Base-by-base conservation (phyloP, 2,113 vertebrate species). In the Scalopus aquaticus region DNA sequence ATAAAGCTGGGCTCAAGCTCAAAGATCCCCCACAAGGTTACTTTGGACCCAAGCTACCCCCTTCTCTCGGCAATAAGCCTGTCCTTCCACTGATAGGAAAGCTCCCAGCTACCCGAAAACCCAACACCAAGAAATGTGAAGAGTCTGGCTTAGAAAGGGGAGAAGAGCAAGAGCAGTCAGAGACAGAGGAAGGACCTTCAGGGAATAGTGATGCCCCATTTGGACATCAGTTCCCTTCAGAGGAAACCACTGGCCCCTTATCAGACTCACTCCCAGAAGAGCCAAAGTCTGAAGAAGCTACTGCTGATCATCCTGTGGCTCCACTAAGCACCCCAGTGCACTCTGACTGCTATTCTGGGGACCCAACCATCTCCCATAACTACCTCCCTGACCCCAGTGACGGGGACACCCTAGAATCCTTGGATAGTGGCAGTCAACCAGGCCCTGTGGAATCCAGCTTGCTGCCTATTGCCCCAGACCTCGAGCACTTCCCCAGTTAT, bases 1-100 rank as follows among this genome's bases (percentile, higher is more conserved):
- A 89, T 95, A 99, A 99, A 96, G 97, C 98, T 44, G 99, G 99
- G 28, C 97, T 98, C 86, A 99, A 99, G 95, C 99, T 99, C 92
- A 99, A 99, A 94, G 99, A 99, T 95, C 99, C 99, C 56, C 99
- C 99, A 17, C 99, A 99, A 97, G 99, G 99, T 49, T 99, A 99
- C 97, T 99, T 99, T 76, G 99, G 99, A 64, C 99, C 99, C 1
- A 99, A 99, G 95, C 98, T 99, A 5, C 99, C 99, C 54, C 99
- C 99, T 8, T 97, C 98, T 11, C 98, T 99, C 37, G 99, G 99
- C 95, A 99, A 94, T 98, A 99, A 99, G 98, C 98, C 99, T 1
- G 98, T 99, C 96, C 98, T 99, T 80, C 99, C 99, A 15, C 98
- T 99, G 16, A 99, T 99, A 91, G 99, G 99, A 72, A 99, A 99